Base-by-base conservation (phyloP, 2,888 invertebrate genomes). In the Alentia gelatinosa region DNA sequence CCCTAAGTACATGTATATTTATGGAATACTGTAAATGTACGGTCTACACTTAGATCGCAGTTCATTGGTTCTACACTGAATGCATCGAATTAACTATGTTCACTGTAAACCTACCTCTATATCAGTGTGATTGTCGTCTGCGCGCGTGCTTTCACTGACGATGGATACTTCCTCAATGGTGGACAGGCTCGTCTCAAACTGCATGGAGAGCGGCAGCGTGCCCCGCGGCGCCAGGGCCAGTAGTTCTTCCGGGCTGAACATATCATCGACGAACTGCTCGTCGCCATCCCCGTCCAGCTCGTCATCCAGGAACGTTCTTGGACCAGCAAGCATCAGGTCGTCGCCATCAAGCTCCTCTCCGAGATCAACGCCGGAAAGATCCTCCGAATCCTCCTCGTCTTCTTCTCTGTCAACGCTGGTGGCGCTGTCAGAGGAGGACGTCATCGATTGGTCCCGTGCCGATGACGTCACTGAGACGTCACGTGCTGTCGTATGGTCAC, bases 141-240 rank as follows among this genome's bases (percentile, higher is more conserved):
- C 89, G 15, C 89, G 33, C 0, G 89, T 79, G 90, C 90, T 90
- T 7, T 79, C 83, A 79, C 90, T 90, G 33, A 90, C 79, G 0
- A 90, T 50, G 0, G 90, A 90, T 35, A 79, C 50, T 35, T 90
- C 90, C 47, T 90, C 90, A 40, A 90, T 90, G 35, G 90, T 90
- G 23, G 90, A 79, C 0, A 90, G 79, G n/a, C 83, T 75, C 37
- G 74, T 90, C 35, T 90, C 90, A 47, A 90, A 90, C 90, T 90
- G 90, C 83, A 90, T 75, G 26, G 86, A 86, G 12, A 86, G 26
- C 26, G 86, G 86, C 42, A 86, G 50, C n/a, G 30, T 23, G 19
- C 86, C 86, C 26, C 47, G 15, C 26, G 86, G 86, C 33, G 86
- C 86, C 33, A 86, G 26, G 1, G 86, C 47, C 26, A 86, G 50